Evolutionary conservation across 2,113 vertebrate genomes (phyloP).

Genomic region (Felis chaus): DNA sequence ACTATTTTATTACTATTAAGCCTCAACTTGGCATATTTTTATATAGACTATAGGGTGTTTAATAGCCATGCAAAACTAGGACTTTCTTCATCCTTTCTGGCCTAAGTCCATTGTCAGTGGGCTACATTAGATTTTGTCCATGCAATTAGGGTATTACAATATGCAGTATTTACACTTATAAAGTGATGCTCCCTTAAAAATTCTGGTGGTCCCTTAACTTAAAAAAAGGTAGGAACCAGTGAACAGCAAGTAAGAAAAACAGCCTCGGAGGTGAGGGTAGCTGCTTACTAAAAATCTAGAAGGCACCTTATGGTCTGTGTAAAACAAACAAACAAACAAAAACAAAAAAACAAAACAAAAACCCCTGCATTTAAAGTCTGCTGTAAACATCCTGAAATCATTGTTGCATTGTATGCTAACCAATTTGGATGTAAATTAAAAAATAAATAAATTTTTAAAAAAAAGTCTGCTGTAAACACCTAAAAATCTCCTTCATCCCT

Average conservation of each 20-base stretch:
- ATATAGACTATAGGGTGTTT: slow-evolving; percentile 87
- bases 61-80: slow-evolving; percentile 85
- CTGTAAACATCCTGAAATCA: background rate
- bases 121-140: slow-evolving; percentile 39
- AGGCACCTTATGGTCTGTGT: background rate
- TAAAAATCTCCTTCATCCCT: background rate
- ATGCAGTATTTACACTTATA: slow-evolving; percentile 33
- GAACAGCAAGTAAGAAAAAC: background rate
- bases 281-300: background rate
- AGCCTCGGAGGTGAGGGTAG: background rate
- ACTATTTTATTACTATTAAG: slow-evolving; percentile 86
- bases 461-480: background rate
- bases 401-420: too few relatives aligned
- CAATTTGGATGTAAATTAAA: too few relatives aligned
- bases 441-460: too few relatives aligned
- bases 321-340: background rate
- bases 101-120: slow-evolving; percentile 62
- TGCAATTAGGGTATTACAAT: slow-evolving; percentile 50
- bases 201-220: background rate
- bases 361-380: background rate
- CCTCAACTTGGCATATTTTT: slow-evolving; percentile 86
- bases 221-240: background rate
- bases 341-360: background rate
- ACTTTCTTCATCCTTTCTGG: slow-evolving; percentile 81
- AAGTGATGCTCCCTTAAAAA: background rate